These are phyloP conservation scores for Liodrosophila aerea DNA, from an alignment of 2,888 invertebrate genomes.

Conservation along the genomic window DNA sequence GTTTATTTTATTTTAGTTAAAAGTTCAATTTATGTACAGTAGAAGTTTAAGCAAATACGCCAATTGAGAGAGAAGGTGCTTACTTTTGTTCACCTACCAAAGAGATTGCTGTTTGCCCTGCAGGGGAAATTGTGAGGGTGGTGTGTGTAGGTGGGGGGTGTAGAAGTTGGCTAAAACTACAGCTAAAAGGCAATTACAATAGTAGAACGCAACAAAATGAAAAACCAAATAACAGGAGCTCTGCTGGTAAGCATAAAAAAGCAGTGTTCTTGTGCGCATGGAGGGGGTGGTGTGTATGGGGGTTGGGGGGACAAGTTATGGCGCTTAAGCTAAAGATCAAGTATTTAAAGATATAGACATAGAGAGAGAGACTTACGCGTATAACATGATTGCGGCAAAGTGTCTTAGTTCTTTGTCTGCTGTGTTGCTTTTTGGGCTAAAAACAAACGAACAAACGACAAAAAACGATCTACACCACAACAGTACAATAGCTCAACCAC, in stretches of 20 bases:
- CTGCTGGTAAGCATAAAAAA: conserved; percentile 56
- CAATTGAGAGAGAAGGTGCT: conserved; percentile 16
- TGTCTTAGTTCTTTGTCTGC: conserved; percentile 70
- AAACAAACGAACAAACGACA: conserved; percentile 48
- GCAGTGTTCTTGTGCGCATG: conserved; percentile 53
- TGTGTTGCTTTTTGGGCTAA: conserved; percentile 36
- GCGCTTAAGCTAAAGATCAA: conserved; percentile 61
- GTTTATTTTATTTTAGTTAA: no score
- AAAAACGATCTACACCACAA: conserved; percentile 43
- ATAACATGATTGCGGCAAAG: conserved; percentile 75
- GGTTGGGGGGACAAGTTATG: conserved; percentile 16
- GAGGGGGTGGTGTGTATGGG: background rate
- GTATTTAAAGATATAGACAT: conserved; percentile 59
- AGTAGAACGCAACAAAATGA: conserved; percentile 45
- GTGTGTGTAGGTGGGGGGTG: conserved; percentile 4
- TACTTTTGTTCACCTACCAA: conserved; percentile 33
- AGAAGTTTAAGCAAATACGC: background rate
- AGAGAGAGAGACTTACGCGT: conserved; percentile 79
- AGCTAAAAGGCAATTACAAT: conserved; percentile 22
- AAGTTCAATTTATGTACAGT: no score
- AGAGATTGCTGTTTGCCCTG: conserved; percentile 41
- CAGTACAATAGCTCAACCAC: conserved; percentile 45
- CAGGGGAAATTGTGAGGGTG: conserved; percentile 15
- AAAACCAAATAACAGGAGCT: conserved; percentile 28
- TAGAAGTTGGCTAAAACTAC: conserved; percentile 45